These are phyloP conservation scores for Thymallus thymallus DNA, from an alignment of 2,113 vertebrate species.

Conservation along the genomic window DNA sequence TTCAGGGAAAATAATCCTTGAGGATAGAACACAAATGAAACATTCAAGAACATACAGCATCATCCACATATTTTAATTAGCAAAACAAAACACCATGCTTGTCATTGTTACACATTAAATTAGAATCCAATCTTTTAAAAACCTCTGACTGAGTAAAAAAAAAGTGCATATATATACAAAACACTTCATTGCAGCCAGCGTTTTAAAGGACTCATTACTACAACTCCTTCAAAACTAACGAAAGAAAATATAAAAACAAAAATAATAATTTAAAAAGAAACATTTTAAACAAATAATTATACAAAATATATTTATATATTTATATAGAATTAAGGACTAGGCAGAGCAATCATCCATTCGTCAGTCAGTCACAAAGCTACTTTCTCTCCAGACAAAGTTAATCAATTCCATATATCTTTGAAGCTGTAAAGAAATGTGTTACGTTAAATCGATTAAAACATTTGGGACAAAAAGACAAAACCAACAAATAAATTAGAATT, in stretches of 20 bases:
- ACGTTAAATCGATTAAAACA: slow-evolving; percentile 60
- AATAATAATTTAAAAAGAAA: slow-evolving; percentile 54
- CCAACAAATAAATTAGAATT: slow-evolving; percentile 58
- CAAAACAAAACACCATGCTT: slow-evolving; percentile 63
- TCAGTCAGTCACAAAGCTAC: slow-evolving; percentile 55
- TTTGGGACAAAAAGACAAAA: slow-evolving; percentile 58
- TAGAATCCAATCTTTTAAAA: slow-evolving; percentile 57
- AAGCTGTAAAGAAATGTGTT: slow-evolving; percentile 65
- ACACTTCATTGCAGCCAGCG: slow-evolving; percentile 63
- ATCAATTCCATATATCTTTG: slow-evolving; percentile 65
- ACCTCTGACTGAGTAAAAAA: slow-evolving; percentile 55
- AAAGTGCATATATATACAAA: slow-evolving; percentile 69
- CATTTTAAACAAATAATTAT: slow-evolving; percentile 62
- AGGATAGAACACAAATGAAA: slow-evolving; percentile 50
- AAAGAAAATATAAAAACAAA: slow-evolving; percentile 35
- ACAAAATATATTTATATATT: slow-evolving; percentile 70
- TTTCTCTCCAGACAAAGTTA: slow-evolving; percentile 49
- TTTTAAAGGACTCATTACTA: slow-evolving; percentile 50
- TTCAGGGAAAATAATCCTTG: slow-evolving; percentile 48
- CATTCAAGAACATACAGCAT: slow-evolving; percentile 62
- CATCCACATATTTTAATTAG: slow-evolving; percentile 64
- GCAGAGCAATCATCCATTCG: slow-evolving; percentile 56
- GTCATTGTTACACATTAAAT: slow-evolving; percentile 55
- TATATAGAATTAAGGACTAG: slow-evolving; percentile 64
- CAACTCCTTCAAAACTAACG: slow-evolving; percentile 43